Evolutionary conservation across 2,797 vertebrate genomes (phyloP).

Genomic region (Phoxinus dragarum): DNA sequence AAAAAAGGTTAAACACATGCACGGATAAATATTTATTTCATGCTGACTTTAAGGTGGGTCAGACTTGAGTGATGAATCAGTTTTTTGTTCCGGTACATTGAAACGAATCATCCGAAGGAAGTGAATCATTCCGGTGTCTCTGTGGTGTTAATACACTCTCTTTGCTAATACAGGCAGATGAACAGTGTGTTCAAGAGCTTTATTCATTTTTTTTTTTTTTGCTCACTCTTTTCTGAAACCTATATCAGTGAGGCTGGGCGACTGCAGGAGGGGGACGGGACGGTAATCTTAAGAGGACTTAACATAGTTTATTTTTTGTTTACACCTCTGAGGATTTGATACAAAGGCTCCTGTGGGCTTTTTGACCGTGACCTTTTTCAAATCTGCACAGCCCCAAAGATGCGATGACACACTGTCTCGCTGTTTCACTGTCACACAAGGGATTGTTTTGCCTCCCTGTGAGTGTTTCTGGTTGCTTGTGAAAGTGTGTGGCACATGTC

Average conservation of each 20-base stretch:
- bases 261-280: conserved; percentile 20
- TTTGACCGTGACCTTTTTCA: conserved; percentile 48
- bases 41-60: background rate
- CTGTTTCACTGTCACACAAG: conserved; percentile 9
- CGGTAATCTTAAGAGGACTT: conserved; percentile 64
- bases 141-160: background rate
- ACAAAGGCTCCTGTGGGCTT: conserved; percentile 54
- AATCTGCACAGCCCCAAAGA: conserved; percentile 45
- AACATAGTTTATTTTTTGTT: conserved; percentile 66
- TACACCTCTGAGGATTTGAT: conserved; percentile 58
- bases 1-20: background rate
- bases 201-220: background rate
- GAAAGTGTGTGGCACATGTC: conserved; percentile 48
- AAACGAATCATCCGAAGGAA: background rate
- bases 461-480: conserved; percentile 59
- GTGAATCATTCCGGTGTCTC: background rate
- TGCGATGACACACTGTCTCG: conserved; percentile 13
- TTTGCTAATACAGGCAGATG: background rate
- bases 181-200: background rate
- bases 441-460: conserved; percentile 61
- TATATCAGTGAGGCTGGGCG: background rate
- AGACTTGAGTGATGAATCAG: background rate
- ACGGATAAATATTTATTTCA: background rate
- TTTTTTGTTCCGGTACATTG: background rate
- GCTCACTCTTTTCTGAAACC: conserved; percentile 3